Base-by-base conservation (phyloP, 2,888 invertebrate species). In the Helleia helle region DNA sequence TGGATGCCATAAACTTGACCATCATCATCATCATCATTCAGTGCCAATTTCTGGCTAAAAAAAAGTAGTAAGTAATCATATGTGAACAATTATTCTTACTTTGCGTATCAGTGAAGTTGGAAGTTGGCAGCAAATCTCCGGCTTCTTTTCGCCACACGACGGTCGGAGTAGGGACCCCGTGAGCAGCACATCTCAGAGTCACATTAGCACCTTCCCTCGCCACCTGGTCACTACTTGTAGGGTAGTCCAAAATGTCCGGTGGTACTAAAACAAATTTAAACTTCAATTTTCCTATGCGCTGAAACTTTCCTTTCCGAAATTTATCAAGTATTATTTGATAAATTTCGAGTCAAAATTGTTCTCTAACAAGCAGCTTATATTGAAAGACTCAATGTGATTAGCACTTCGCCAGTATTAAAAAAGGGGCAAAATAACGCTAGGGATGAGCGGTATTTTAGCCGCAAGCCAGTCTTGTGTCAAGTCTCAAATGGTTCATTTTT, bases 131-230 rank as follows among this genome's bases (percentile, higher is more conserved):
- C 26, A 89, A 80, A 31, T 89, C 88, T 12, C 92, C 92, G 43
- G 91, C 91, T 70, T 95, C 95, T 26, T 94, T 87, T 49, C 93
- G 87, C 97, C 97, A 97, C 41, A 91, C 93, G 50, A 96, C 94
- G 8, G 88, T 90, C 0, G 97, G 96, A 38, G 89, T 84, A 0
- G 96, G 96, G 11, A 93, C 91, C 3, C 96, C 95, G 40, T 92
- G 93, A 0, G 95, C 96, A 8, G 93, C 93, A 66, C 96, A 97
- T 9, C 90, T 87, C 40, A 97, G 86, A 43, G 92, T 93, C 40
- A 96, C 94, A 62, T 94, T 95, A 50, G 91, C 91, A 13, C 95
- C 95, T 71, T 95, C 96, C 24, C 92, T 77, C 5, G 94, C 94
- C 47, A 93, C 90, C 87, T 93, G 92, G 75, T 95, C 94, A 50